phyloP scores from a whole-genome alignment of 1,140 invertebrate species.

The Babylonia areolata region DNA sequence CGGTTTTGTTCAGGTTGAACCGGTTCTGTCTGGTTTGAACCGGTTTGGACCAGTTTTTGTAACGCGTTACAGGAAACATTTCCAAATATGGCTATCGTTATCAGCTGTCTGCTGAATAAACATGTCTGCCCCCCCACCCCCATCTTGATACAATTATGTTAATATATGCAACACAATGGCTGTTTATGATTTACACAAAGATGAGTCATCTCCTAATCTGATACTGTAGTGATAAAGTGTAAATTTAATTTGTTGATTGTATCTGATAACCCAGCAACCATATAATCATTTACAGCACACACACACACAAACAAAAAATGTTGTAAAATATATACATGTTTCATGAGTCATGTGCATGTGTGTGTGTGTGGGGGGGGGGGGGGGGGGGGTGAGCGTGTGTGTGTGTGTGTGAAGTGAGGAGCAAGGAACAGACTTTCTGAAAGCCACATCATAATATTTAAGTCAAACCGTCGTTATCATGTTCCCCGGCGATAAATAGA shows the following conservation, averaged over 20 bases:
- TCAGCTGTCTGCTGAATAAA: neutral
- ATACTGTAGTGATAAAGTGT: neutral
- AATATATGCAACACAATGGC: neutral
- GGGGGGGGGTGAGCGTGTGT: no score
- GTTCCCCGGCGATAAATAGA: neutral
- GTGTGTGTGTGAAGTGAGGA: no score
- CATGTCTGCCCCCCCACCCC: neutral
- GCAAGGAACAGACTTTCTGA: no score
- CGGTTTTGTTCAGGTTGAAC: conserved; percentile 38
- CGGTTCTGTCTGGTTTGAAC: conserved; percentile 45
- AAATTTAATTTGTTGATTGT: neutral
- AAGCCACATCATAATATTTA: no score
- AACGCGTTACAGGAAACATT: neutral
- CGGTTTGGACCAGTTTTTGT: conserved; percentile 38
- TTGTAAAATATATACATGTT: no score
- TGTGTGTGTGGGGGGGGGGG: no score
- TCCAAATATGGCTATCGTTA: conserved; percentile 22
- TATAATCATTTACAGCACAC: no score
- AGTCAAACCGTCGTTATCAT: neutral
- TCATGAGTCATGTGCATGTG: no score
- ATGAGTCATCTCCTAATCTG: no score
- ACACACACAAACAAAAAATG: no score
- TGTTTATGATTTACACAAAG: neutral
- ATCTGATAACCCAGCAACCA: neutral
- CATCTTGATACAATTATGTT: neutral